Evolutionary conservation across 1,140 invertebrate species (phyloP).

Genomic region (Danaus melanippus): DNA sequence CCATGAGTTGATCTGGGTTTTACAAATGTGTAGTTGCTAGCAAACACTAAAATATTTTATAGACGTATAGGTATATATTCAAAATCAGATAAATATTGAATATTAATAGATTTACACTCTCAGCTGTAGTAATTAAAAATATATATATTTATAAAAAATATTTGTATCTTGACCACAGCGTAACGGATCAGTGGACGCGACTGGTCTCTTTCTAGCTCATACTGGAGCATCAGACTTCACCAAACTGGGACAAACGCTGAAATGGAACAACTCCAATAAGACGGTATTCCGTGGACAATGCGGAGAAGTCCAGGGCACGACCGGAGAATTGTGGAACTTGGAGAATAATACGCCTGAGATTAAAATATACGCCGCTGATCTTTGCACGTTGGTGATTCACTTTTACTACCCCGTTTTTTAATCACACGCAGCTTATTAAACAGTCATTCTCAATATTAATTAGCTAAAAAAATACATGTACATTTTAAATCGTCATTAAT

Average conservation of each 20-base stretch:
- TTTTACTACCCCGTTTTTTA: no score
- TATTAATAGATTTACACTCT: no score
- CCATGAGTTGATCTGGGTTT: no score
- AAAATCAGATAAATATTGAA: no score
- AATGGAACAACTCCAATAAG: conserved; percentile 77
- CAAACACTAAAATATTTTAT: no score
- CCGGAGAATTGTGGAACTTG: conserved; percentile 85
- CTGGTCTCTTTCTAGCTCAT: conserved; percentile 82
- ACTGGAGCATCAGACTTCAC: conserved; percentile 77
- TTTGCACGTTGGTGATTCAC: conserved; percentile 72
- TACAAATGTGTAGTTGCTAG: no score
- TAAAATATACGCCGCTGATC: conserved; percentile 78
- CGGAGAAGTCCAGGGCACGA: conserved; percentile 77
- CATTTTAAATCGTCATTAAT: no score
- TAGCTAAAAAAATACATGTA: no score
- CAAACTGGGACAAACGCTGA: conserved; percentile 75
- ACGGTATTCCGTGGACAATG: conserved; percentile 74
- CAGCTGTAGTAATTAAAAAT: no score
- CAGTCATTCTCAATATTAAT: no score
- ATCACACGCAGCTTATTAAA: no score
- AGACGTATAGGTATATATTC: no score
- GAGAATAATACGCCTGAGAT: conserved; percentile 71
- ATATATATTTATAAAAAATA: background rate
- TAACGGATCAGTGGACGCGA: conserved; percentile 79
- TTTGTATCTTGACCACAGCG: conserved; percentile 66